Base-by-base conservation (phyloP, 2,113 vertebrate genomes). In the Pelmatolapia mariae region DNA sequence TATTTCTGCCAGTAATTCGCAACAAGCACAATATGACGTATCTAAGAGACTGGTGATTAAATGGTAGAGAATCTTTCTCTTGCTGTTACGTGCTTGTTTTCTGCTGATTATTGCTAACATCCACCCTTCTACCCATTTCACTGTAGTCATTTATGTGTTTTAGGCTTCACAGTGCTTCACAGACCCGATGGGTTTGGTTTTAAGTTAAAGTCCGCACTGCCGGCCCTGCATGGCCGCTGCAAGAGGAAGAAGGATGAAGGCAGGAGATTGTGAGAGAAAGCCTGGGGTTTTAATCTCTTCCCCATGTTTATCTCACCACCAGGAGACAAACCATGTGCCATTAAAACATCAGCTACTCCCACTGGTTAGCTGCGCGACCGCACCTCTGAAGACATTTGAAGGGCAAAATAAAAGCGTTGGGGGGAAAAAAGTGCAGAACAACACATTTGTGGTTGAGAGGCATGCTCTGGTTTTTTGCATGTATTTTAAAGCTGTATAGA, bases 281-380 rank as follows among this genome's bases (percentile, higher is more conserved):
- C 94, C 94, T 95, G 93, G 93, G 92, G 93, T 95, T 93, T 94
- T 95, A 95, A 95, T 95, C 94, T 93, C 94, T 94, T 94, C 89
- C 90, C 94, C 81, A 59, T 95, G 91, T 94, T 96, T 94, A 95
- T 95, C 95, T 94, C 91, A 59, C 93, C 95, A 95, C 95, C 92
- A 93, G 89, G 94, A 95, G 93, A 93, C 91, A 93, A 94, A 94
- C 93, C 90, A 33, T 88, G 90, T 93, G 95, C 95, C 95, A 95
- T 96, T 96, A 96, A 95, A 95, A 93, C 94, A 89, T 91, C 94
- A 93, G 94, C 94, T 93, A 86, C 92, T 94, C 95, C 94, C 89
- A 94, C 93, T 89, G 91, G 68, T 91, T 91, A 87, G 86, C 89
- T 90, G 89, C 89, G 24, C 47, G 33, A 91, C 83, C 57, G 83